Evolutionary conservation across 1,140 invertebrate species (phyloP), one percentile per base, ranked within the genome.

Genomic region (Solenopsis invicta): DNA sequence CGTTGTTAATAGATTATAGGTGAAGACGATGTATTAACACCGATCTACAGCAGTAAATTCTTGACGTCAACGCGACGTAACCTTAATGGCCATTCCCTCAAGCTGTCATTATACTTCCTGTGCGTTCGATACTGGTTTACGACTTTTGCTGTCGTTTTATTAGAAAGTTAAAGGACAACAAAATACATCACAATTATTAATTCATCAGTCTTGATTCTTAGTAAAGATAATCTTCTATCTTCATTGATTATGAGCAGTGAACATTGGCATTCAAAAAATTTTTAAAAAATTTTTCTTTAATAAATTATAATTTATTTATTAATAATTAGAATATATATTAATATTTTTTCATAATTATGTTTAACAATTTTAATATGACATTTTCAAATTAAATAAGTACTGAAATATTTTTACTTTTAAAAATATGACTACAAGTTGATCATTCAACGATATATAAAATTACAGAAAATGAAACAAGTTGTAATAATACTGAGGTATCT

Each of bases 21-120:
- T 37, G 56, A 89, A 89, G 80, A 90, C 86, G 88, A 89, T 85
- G 66, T 77, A 89, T 90, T 89, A 90, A 90, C 56, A 69, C 41
- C 56, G 88, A 85, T 86, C 52, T 72, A 12, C 72, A 50, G 72
- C 50, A 84, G 71, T 90, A 85, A 90, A 90, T 90, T 59, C 81
- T 71, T 50, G 56, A 72, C 61, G 85, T 89, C 89, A 87, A 89
- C 72, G 86, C 66, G 59, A 82, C 69, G 78, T 88, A 90, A 87
- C 69, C 54, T 90, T 87, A 90, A 89, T 88, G 74, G 77, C 74
- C 61, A 41, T 84, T 89, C 72, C 52, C 61, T 80, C 54, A 54
- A 77, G 54, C 45, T 72, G 21, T 59, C 77, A 82, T 88, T 56
- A 87, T 84, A 76, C 85, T 89, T 90, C 72, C 85, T 80, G 82